These are phyloP conservation scores for Dendropsophus ebraccatus DNA, from an alignment of 2,113 vertebrate species.

Conservation along the genomic window DNA sequence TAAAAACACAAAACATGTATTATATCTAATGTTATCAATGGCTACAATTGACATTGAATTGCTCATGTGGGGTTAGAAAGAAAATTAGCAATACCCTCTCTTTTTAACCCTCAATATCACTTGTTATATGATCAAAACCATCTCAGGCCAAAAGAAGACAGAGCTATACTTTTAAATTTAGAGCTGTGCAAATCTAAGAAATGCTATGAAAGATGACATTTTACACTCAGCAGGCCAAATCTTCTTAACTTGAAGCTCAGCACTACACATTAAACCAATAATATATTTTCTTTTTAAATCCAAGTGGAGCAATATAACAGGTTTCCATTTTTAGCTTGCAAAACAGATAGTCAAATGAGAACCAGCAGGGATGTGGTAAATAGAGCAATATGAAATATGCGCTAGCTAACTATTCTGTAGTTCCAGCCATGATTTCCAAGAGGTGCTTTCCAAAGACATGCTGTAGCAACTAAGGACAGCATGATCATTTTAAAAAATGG, in stretches of 20 bases:
- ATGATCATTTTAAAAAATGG: not conserved
- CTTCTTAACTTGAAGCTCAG: slow-evolving; percentile 44
- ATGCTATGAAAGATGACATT: slow-evolving; percentile 41
- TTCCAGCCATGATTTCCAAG: slow-evolving; percentile 39
- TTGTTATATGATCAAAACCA: slow-evolving; percentile 1
- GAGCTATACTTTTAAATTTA: slow-evolving; percentile 14
- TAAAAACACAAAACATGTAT: no score
- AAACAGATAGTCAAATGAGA: slow-evolving; percentile 47
- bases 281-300: slow-evolving; percentile 52
- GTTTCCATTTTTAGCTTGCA: slow-evolving; percentile 49
- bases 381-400: slow-evolving; percentile 35
- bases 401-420: slow-evolving; percentile 31
- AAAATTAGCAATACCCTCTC: not conserved
- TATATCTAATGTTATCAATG: no score
- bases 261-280: slow-evolving; percentile 42
- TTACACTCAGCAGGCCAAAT: slow-evolving; percentile 47
- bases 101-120: not conserved
- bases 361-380: slow-evolving; percentile 41
- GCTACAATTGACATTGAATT: no score
- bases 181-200: slow-evolving; percentile 34
- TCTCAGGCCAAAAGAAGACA: not conserved
- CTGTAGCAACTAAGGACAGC: not conserved
- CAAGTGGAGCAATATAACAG: slow-evolving; percentile 39
- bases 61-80: no score
- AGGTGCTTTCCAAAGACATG: slow-evolving; percentile 13